Base-by-base conservation (phyloP, 2,113 vertebrate species). In the Bagarius yarrelli region DNA sequence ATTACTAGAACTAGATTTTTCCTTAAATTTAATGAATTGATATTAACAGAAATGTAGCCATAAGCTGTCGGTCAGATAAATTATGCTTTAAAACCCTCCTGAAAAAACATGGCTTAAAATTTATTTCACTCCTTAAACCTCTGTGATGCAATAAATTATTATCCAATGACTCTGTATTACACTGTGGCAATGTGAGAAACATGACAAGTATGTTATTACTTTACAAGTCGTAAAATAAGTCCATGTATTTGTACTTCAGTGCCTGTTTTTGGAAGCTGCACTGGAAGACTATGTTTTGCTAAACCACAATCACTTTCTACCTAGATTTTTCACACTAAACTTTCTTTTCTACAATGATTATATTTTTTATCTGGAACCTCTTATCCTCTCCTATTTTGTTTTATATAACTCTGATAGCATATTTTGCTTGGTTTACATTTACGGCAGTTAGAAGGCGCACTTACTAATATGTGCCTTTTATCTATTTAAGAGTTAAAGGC, bases 21-120 rank as follows among this genome's bases (percentile, higher is more conserved):
- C 44, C 60, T 81, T 53, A 53, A 80, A 66, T 21, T 47, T 69
- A 36, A 75, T 77, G 4, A 36, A 74, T 69, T 27, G 47, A 67
- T 21, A 50, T 75, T 59, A 72, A 56, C 61, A 80, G 34, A 47
- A 67, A 76, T 64, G 44, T 74, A n/a, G 1, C 57, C 21, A 52
- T 32, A 34, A 60, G 53, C 55, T 71, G 69, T 30, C 63, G 47
- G 30, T 52, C 44, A 74, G 30, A 36, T 34, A n/a, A 16, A 57
- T 61, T 71, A 25, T 50, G 13, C 59, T 80, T 61, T 8, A 67
- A 19, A 34, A 25, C n/a, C 23, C n/a, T 44, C 78, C 27, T 63
- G 23, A 40, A 15, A 50, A 12, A 74, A 64, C 15, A 53, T 23
- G 47, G 19, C 14, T 34, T 53, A 63, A 25, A 59, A 36, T 81